Evolutionary conservation across 2,113 vertebrate species (phyloP).

Genomic region (Crotalus tigris): DNA sequence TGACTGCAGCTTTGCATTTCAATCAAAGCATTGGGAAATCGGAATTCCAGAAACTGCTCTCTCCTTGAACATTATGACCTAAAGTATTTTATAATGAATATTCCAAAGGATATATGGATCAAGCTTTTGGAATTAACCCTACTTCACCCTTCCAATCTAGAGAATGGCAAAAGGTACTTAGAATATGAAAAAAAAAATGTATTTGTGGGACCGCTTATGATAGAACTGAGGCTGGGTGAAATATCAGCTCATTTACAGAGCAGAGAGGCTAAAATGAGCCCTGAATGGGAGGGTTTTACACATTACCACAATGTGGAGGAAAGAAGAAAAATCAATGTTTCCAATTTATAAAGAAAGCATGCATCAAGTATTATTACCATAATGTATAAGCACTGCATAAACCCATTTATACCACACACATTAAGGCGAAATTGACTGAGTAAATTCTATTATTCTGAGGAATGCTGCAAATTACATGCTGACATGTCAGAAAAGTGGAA

Average conservation of each 20-base stretch:
- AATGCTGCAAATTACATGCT: slow-evolving; percentile 65
- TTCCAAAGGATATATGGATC: neutral
- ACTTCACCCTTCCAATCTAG: neutral
- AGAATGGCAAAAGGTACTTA: neutral
- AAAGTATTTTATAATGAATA: neutral
- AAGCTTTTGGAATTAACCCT: slow-evolving; percentile 1
- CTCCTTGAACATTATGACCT: neutral
- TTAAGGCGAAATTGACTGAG: slow-evolving; percentile 71
- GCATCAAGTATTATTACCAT: slow-evolving; percentile 65
- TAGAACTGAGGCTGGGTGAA: slow-evolving; percentile 6
- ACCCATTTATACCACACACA: slow-evolving; percentile 61
- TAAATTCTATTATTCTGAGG: slow-evolving; percentile 74
- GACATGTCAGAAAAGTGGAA: slow-evolving; percentile 68
- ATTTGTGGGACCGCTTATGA: neutral
- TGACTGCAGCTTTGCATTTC: neutral
- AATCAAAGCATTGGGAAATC: neutral
- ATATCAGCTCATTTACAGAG: slow-evolving; percentile 35
- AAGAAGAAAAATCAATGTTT: slow-evolving; percentile 63
- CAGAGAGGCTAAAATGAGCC: slow-evolving; percentile 27
- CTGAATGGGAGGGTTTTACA: slow-evolving; percentile 24
- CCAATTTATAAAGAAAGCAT: slow-evolving; percentile 66
- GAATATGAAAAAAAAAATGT: neutral
- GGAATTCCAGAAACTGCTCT: neutral
- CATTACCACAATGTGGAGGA: slow-evolving; percentile 43
- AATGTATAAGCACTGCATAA: slow-evolving; percentile 65